phyloP scores from a whole-genome alignment of 92 coral and sea anemone species.

The Plumapathes pennacea region DNA sequence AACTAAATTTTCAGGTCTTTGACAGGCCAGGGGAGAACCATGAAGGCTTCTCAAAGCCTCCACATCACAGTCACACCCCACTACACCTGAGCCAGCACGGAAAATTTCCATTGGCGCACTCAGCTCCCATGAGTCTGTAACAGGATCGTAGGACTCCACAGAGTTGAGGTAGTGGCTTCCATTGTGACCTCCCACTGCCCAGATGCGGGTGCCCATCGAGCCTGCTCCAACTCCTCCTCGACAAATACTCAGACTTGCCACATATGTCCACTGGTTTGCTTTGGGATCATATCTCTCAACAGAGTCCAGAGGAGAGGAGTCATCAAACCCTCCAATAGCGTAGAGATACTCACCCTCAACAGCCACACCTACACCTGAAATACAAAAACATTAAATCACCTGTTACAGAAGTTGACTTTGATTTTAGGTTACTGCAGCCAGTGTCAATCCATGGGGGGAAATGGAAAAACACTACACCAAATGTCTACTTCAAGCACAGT shows the following conservation, averaged over 20 bases:
- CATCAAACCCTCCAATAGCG: constrained; percentile 98
- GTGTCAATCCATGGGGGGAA: no score
- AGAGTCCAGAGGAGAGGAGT: constrained; percentile 86
- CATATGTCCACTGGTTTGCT: constrained; percentile 78
- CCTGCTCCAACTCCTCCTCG: constrained; percentile 99
- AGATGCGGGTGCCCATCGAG: constrained; percentile 83
- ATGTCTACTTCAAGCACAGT: no score
- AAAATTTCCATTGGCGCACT: constrained; percentile 84
- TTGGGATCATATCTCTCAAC: constrained; percentile 79
- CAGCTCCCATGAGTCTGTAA: constrained; percentile 76
- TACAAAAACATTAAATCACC: no score
- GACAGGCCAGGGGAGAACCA: no score
- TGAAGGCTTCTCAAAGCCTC: constrained; percentile 57
- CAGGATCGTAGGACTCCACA: constrained; percentile 79
- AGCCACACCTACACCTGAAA: constrained; percentile 90
- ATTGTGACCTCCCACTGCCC: constrained; percentile 99
- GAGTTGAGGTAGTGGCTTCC: constrained; percentile 85
- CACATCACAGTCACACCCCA: constrained; percentile 79
- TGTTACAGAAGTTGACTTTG: background rate
- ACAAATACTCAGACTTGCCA: constrained; percentile 84
- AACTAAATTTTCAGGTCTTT: no score
- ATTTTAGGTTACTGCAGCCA: background rate
- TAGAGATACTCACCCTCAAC: constrained; percentile 76
- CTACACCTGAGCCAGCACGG: constrained; percentile 96
- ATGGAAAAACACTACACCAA: no score